A percentile compares a stretch with the other conserved stretches of the same genome.
Conservation (phyloP, 2,797 vertebrate genomes). For the Typhlichthys subterraneus region DNA sequence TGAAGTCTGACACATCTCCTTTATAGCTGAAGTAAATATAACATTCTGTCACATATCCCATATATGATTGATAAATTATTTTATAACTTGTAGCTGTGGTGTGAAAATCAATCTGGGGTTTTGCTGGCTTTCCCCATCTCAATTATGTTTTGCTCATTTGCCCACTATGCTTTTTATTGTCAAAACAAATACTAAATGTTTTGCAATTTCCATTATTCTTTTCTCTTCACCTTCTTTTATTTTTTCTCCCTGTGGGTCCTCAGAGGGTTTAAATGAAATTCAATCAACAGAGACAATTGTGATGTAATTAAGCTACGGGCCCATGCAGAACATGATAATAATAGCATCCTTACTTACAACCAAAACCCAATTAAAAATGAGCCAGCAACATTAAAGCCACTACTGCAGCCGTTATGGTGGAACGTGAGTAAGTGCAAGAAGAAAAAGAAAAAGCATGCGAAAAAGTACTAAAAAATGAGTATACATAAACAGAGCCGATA, state of each 20-base stretch:
- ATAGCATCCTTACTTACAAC: constrained; percentile 58
- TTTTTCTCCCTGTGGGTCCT: constrained; percentile 30
- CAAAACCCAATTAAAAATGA: constrained; percentile 53
- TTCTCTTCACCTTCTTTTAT: not conserved
- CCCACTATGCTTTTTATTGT: constrained; percentile 22
- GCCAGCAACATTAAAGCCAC: constrained; percentile 16
- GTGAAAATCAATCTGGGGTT: not conserved
- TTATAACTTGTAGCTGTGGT: no score
- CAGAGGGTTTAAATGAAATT: constrained; percentile 55
- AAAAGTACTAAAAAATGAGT: constrained; percentile 18
- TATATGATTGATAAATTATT: constrained; percentile 5
- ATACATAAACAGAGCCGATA: constrained; percentile 26
- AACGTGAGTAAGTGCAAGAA: constrained; percentile 5
- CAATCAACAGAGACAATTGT: constrained; percentile 66
- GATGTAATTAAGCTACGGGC: constrained; percentile 62
- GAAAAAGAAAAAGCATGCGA: constrained; percentile 18
- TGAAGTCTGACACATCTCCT: constrained; percentile 16
- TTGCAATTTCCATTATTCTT: not conserved
- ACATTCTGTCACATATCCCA: constrained; percentile 15
- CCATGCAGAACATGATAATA: constrained; percentile 59
- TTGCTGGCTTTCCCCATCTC: constrained; percentile 14
- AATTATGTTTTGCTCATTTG: constrained; percentile 32
- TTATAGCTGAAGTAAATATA: constrained; percentile 23
- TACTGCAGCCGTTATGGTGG: constrained; percentile 19
- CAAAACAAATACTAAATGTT: not conserved